Percentiles rank a stretch among this genome's conserved stretches.
Evolutionary conservation across 1,140 invertebrate genomes (phyloP).

Genomic region (Zaprionus nigranus): DNA sequence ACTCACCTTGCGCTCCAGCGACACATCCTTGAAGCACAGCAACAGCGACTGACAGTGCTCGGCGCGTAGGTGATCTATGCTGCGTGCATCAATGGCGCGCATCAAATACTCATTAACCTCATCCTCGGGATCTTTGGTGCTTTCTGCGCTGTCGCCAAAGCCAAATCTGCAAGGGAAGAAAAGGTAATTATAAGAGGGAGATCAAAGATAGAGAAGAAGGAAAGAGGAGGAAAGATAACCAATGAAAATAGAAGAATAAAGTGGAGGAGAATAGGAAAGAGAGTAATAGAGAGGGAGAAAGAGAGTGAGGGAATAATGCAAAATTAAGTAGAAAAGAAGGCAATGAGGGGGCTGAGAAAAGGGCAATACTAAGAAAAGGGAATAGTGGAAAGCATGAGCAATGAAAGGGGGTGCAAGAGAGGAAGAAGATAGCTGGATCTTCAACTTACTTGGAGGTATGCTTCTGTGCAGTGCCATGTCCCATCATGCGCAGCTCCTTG

Average conservation of each 20-base stretch:
- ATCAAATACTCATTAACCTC: slow-evolving; percentile 98
- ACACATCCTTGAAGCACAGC: slow-evolving; percentile 91
- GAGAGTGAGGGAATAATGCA: too few relatives aligned
- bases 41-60: slow-evolving; percentile 94
- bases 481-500: slow-evolving; percentile 95
- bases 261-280: too few relatives aligned
- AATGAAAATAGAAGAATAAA: too few relatives aligned
- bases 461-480: slow-evolving; percentile 89
- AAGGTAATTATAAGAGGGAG: not conserved
- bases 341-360: too few relatives aligned
- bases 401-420: not conserved
- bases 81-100: slow-evolving; percentile 96
- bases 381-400: too few relatives aligned
- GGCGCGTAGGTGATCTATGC: slow-evolving; percentile 93
- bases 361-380: too few relatives aligned
- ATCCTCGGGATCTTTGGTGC: slow-evolving; percentile 92
- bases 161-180: slow-evolving; percentile 86
- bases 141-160: slow-evolving; percentile 86
- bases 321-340: too few relatives aligned
- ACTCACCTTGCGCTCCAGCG: slow-evolving; percentile 92
- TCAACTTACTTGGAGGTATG: slow-evolving; percentile 88
- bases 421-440: not conserved
- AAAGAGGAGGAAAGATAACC: too few relatives aligned
- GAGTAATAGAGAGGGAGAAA: too few relatives aligned
- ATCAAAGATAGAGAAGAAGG: not conserved